Evolutionary conservation across 2,888 invertebrate species (phyloP), one percentile per base, ranked within the genome.

Genomic region (Mythimna ferrago): DNA sequence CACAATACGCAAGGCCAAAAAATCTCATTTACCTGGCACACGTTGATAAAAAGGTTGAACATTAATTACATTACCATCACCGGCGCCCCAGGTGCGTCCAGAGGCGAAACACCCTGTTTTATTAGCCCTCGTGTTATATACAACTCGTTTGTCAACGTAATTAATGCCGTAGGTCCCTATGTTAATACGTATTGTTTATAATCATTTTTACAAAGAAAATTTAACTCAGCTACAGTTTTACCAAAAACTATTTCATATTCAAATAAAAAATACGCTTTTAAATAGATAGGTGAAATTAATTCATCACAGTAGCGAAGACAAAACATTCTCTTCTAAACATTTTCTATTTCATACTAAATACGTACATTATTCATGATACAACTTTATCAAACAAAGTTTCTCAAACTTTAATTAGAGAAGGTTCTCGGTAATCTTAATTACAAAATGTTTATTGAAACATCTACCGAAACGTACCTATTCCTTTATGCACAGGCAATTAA

Each of bases 21-120:
- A 86, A 85, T 78, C 74, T 78, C 70, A 75, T 78, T 80, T 80
- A 56, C 65, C 65, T 77, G 71, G 70, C 66, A 79, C 67, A 76
- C 86, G 82, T 87, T 89, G 88, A 88, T 89, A 89, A 91, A 91
- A 91, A 91, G 87, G 90, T 86, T 89, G 86, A 83, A 86, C 88
- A 89, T 89, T 92, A 91, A 91, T 90, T 90, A 89, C 79, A 87
- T 87, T 85, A 86, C 82, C 87, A 86, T 83, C 87, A 82, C 71
- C 71, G 81, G 63, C 76, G 84, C 80, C 85, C 73, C 87, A 86
- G 86, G 83, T 87, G 88, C 80, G 86, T 77, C 78, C 65, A 78
- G 68, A 69, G 78, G 81, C 72, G 74, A 83, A 82, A 83, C 83
- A 83, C 85, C 84, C 81, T 85, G 84, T 89, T 88, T 89, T 89